Evolutionary conservation across 2,888 invertebrate genomes (phyloP).

Genomic region (Heliothis peltigera): DNA sequence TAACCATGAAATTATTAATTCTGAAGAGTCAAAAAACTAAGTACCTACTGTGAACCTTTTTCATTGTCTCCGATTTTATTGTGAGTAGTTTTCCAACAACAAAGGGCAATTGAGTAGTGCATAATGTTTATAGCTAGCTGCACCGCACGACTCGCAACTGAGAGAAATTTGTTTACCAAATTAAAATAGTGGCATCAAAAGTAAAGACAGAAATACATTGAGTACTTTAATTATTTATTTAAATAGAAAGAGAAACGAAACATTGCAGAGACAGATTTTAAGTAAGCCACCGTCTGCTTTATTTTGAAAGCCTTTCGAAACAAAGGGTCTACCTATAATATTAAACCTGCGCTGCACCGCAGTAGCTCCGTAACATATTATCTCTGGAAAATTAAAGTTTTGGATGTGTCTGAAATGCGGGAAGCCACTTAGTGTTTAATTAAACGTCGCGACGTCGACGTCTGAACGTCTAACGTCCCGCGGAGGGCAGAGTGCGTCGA

Average conservation of each 20-base stretch:
- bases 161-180: constrained; percentile 23
- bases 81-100: constrained; percentile 10
- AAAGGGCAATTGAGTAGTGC: constrained; percentile 15
- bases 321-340: constrained; percentile 11
- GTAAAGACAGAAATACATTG: constrained; percentile 19
- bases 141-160: background rate
- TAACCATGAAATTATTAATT: constrained; percentile 28
- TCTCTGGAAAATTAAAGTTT: constrained; percentile 56
- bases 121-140: constrained; percentile 26
- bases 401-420: constrained; percentile 55
- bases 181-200: constrained; percentile 15
- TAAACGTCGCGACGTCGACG: constrained; percentile 63
- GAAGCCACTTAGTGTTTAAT: constrained; percentile 68
- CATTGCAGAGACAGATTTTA: background rate
- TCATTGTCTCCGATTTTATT: constrained; percentile 16
- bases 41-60: constrained; percentile 12
- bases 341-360: constrained; percentile 23
- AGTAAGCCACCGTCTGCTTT: background rate
- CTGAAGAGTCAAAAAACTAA: constrained; percentile 31
- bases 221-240: constrained; percentile 5
- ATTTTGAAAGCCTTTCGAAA: constrained; percentile 1
- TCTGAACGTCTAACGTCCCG: constrained; percentile 45
- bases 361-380: constrained; percentile 43
- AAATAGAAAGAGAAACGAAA: background rate
- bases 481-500: constrained; percentile 55